Percentiles rank a stretch among this genome's conserved stretches.
Conservation (phyloP, 2,797 vertebrate species). For the Danio kyathit region DNA sequence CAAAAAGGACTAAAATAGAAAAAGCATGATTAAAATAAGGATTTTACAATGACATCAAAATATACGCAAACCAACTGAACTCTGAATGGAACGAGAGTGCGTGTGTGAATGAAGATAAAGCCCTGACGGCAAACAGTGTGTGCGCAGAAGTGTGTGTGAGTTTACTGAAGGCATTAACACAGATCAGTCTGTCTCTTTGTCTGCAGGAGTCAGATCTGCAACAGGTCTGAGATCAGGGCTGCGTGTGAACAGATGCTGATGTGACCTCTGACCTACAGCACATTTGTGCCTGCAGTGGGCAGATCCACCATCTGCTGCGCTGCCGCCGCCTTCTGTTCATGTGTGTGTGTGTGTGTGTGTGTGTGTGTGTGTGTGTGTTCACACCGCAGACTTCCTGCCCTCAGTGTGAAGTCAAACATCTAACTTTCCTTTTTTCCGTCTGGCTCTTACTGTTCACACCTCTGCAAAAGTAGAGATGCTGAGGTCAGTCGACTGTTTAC, state of each 20-base stretch:
- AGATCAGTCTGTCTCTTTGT: constrained; percentile 46
- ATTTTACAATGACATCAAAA: too few species aligned
- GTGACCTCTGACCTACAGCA: constrained; percentile 88
- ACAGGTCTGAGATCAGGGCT: constrained; percentile 56
- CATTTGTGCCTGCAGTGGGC: constrained; percentile 83
- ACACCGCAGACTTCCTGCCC: constrained; percentile 57
- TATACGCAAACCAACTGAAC: too few species aligned
- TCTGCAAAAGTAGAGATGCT: neutral
- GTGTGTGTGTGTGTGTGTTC: constrained; percentile 35
- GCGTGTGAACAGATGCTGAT: constrained; percentile 89
- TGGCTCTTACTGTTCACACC: constrained; percentile 4
- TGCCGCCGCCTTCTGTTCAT: constrained; percentile 21
- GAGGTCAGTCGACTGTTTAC: neutral
- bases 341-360: constrained; percentile 31
- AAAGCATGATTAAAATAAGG: too few species aligned
- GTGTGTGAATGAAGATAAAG: neutral
- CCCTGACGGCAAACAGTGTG: neutral
- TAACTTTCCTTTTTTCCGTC: constrained; percentile 54
- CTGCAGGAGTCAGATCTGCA: constrained; percentile 54
- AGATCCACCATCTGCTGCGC: constrained; percentile 62
- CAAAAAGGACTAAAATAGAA: too few species aligned
- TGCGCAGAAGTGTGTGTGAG: constrained; percentile 14
- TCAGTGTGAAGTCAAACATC: constrained; percentile 47
- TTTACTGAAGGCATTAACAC: constrained; percentile 36
- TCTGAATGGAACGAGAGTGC: too few species aligned